These are phyloP conservation scores for Halictus rubicundus DNA, from an alignment of 1,140 invertebrate species.

Conservation along the genomic window DNA sequence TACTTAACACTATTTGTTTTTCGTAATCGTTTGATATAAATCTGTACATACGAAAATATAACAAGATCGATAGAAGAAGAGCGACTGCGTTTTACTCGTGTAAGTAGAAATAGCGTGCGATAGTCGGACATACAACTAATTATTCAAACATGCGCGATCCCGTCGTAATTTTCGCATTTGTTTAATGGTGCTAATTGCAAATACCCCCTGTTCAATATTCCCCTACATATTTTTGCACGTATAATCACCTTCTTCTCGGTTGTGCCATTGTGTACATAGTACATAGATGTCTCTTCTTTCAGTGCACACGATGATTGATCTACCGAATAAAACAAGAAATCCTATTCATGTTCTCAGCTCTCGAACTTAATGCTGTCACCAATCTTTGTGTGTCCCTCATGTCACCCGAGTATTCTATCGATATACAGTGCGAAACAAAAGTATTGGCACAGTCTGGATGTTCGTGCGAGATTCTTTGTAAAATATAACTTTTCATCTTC, in stretches of 20 bases:
- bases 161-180: too few species aligned
- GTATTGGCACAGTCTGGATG: too few species aligned
- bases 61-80: neutral
- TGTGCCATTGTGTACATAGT: constrained; percentile 16
- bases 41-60: neutral
- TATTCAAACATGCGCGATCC: neutral
- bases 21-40: too few species aligned
- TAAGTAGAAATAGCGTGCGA: neutral
- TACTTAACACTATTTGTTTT: neutral
- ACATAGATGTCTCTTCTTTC: constrained; percentile 47
- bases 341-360: constrained; percentile 29
- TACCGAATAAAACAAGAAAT: constrained; percentile 30
- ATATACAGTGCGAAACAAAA: too few species aligned
- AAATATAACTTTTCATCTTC: too few species aligned
- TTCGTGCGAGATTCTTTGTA: too few species aligned
- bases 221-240: neutral
- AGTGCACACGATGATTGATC: constrained; percentile 56
- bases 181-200: neutral
- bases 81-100: neutral
- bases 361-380: constrained; percentile 36
- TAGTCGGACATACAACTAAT: neutral
- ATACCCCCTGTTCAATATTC: neutral
- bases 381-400: neutral
- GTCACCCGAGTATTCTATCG: constrained; percentile 2
- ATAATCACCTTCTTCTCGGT: neutral